These are phyloP conservation scores for Aythya baeri DNA, from an alignment of 2,113 vertebrate genomes.

Conservation along the genomic window DNA sequence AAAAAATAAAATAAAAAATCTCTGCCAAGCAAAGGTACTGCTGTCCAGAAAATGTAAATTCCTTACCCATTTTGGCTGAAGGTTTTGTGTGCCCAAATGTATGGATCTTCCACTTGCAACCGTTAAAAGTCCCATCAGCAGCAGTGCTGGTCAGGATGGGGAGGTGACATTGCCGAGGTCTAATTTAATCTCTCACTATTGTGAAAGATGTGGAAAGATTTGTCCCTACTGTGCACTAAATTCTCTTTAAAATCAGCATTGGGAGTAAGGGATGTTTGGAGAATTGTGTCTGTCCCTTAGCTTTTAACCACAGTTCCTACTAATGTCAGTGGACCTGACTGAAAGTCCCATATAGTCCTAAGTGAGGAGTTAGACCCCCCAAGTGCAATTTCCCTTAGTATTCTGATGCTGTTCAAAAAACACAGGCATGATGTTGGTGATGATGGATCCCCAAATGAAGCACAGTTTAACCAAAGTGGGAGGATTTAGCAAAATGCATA, in stretches of 20 bases:
- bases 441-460: constrained; percentile 45
- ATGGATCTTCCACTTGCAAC: not conserved
- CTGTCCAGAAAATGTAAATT: not conserved
- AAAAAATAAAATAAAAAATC: not conserved
- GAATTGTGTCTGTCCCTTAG: not conserved
- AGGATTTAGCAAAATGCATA: constrained; percentile 59
- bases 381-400: not conserved
- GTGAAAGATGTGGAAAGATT: not conserved
- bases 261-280: not conserved
- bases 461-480: constrained; percentile 19
- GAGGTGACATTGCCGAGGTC: not conserved
- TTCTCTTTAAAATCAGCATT: constrained; percentile 20
- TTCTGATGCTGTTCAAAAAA: not conserved
- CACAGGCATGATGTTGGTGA: not conserved
- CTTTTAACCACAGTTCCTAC: constrained; percentile 26
- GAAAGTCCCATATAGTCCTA: not conserved
- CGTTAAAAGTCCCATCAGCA: not conserved
- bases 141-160: not conserved
- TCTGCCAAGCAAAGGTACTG: not conserved
- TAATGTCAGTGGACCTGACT: constrained; percentile 5
- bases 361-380: not conserved
- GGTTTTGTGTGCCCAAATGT: not conserved
- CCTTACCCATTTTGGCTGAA: not conserved
- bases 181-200: constrained; percentile 15
- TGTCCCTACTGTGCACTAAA: constrained; percentile 13